phyloP scores from a whole-genome alignment of 2,888 invertebrate genomes.

The Cantharis rufa region DNA sequence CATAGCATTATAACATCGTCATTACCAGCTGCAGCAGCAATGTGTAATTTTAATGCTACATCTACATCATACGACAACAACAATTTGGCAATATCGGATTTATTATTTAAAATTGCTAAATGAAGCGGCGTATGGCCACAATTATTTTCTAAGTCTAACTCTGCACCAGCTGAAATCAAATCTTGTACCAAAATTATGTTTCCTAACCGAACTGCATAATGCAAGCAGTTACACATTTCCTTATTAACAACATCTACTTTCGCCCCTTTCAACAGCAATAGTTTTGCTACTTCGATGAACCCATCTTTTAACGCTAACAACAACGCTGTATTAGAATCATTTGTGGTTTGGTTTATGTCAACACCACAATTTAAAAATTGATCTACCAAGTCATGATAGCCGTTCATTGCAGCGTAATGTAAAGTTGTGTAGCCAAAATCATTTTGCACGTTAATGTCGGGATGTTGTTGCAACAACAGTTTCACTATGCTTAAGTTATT shows the following conservation, averaged over 20 bases:
- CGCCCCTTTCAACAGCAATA: not conserved
- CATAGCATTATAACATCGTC: not conserved
- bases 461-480: not conserved
- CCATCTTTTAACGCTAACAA: not conserved
- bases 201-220: not conserved
- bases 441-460: not conserved
- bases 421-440: not conserved
- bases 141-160: not conserved
- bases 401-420: not conserved
- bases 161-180: not conserved
- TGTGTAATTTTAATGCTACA: not conserved
- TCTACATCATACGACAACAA: not conserved
- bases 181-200: not conserved
- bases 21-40: not conserved
- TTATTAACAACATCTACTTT: not conserved
- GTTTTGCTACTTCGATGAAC: not conserved
- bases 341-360: not conserved
- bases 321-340: not conserved
- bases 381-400: not conserved
- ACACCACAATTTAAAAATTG: not conserved
- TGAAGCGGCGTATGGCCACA: not conserved
- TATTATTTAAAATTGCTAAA: not conserved
- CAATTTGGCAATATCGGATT: not conserved
- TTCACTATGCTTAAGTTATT: not conserved
- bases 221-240: not conserved